These are phyloP conservation scores for Dioctria linearis DNA, from an alignment of 2,888 invertebrate genomes.

Conservation along the genomic window DNA sequence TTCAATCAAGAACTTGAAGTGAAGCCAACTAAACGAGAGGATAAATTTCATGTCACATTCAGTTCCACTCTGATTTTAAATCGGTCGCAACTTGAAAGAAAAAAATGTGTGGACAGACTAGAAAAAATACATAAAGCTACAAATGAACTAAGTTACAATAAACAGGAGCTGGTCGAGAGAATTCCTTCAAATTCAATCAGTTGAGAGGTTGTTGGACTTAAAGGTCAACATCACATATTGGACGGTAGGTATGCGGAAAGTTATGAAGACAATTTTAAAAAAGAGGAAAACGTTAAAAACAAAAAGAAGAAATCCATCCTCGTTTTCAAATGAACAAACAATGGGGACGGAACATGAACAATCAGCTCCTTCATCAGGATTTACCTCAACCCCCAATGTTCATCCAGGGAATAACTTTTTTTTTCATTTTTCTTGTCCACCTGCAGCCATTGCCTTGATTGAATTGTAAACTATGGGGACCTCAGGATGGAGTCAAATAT, in stretches of 20 bases:
- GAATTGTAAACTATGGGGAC: constrained; percentile 48
- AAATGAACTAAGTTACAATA: constrained; percentile 48
- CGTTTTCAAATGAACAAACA: constrained; percentile 57
- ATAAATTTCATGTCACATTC: constrained; percentile 43
- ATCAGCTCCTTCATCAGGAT: constrained; percentile 45
- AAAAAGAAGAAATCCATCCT: constrained; percentile 52
- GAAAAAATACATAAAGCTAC: constrained; percentile 30
- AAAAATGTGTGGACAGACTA: constrained; percentile 1
- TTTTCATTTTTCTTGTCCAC: constrained; percentile 26
- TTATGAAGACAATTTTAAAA: constrained; percentile 36
- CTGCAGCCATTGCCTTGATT: constrained; percentile 46
- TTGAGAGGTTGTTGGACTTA: constrained; percentile 53
- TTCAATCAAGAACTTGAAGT: constrained; percentile 55
- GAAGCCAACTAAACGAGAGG: constrained; percentile 39
- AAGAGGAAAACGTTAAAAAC: constrained; percentile 32
- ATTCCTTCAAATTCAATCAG: constrained; percentile 57
- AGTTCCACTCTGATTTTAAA: constrained; percentile 30
- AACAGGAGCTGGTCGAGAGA: constrained; percentile 43
- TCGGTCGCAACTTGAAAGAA: constrained; percentile 18
- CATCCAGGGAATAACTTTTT: constrained; percentile 1
- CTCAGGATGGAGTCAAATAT: constrained; percentile 7
- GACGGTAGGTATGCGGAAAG: constrained; percentile 11
- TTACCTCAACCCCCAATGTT: background rate
- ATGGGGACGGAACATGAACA: constrained; percentile 48
- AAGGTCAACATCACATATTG: constrained; percentile 53